Evolutionary conservation across 2,888 invertebrate species (phyloP).

Genomic region (Pterostichus niger): DNA sequence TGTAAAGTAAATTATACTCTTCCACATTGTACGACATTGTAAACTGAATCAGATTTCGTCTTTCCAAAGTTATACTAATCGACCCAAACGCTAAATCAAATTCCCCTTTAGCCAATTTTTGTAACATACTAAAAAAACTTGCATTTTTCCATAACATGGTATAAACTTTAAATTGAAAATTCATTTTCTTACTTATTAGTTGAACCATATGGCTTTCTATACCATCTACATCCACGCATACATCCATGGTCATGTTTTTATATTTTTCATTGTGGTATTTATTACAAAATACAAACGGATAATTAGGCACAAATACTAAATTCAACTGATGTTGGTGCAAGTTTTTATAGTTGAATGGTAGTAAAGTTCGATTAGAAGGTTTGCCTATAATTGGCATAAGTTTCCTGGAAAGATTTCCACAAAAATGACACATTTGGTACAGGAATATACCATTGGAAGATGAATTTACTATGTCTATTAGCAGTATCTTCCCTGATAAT

Average conservation of each 20-base stretch:
- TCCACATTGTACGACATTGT: constrained; percentile 39
- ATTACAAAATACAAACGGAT: constrained; percentile 21
- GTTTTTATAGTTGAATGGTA: constrained; percentile 9
- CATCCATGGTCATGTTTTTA: background rate
- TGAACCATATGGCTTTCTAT: constrained; percentile 49
- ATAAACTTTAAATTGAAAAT: constrained; percentile 38
- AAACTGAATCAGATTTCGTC: constrained; percentile 42
- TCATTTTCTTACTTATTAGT: constrained; percentile 40
- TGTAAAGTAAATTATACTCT: constrained; percentile 43
- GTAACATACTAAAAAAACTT: constrained; percentile 35
- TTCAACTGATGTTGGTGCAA: constrained; percentile 35
- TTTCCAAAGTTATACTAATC: constrained; percentile 21
- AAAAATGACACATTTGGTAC: constrained; percentile 37
- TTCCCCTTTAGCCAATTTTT: background rate
- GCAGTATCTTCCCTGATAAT: constrained; percentile 36
- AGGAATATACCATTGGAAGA: background rate
- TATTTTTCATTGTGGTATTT: background rate
- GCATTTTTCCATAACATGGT: background rate
- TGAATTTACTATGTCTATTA: constrained; percentile 12
- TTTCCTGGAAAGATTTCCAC: constrained; percentile 3
- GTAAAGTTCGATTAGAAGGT: constrained; percentile 16
- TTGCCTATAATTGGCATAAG: background rate
- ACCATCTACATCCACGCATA: constrained; percentile 3
- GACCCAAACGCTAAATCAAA: constrained; percentile 49
- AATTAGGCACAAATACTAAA: constrained; percentile 20